Conservation (phyloP, 1,140 invertebrate species). For the Apis dorsata region DNA sequence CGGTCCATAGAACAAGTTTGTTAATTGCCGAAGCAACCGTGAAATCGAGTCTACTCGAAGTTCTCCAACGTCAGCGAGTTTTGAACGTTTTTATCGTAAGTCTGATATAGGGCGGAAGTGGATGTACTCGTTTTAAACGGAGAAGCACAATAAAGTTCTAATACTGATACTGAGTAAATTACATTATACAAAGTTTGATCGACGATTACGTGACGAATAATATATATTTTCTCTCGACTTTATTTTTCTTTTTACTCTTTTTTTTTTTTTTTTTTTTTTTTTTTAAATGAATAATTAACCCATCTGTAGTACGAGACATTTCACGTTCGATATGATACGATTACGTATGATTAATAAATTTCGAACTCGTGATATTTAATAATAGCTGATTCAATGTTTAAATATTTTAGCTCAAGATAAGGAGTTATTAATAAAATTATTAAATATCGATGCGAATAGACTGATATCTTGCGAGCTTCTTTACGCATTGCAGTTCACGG, state of each 20-base stretch:
- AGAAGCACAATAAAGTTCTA: constrained; percentile 47
- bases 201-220: not conserved
- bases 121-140: constrained; percentile 36
- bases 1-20: not conserved
- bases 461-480: too few species aligned
- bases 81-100: constrained; percentile 41
- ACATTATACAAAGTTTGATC: constrained; percentile 22
- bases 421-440: too few species aligned
- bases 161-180: constrained; percentile 35
- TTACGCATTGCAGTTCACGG: too few species aligned
- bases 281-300: too few species aligned
- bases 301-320: too few species aligned
- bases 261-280: too few species aligned
- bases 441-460: too few species aligned
- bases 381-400: too few species aligned
- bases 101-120: constrained; percentile 31
- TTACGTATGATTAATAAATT: too few species aligned
- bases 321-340: too few species aligned
- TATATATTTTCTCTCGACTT: not conserved
- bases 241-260: not conserved
- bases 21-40: constrained; percentile 29
- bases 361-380: too few species aligned
- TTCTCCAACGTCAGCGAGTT: constrained; percentile 27
- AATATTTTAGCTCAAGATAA: too few species aligned
- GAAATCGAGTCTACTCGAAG: constrained; percentile 36